phyloP scores from a whole-genome alignment of 2,888 invertebrate species.

The Morinoia aosen region DNA sequence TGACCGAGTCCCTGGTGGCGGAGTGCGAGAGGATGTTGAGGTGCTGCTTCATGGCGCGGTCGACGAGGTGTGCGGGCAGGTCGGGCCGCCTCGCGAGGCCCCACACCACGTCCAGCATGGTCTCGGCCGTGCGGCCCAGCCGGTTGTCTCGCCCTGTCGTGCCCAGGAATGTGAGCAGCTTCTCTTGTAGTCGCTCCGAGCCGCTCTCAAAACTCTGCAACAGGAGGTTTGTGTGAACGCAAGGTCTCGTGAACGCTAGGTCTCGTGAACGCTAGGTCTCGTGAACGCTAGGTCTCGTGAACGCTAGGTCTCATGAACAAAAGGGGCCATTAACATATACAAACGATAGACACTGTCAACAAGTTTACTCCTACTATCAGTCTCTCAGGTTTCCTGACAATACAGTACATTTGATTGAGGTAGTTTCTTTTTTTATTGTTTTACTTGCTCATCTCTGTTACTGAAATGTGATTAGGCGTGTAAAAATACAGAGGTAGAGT shows the following conservation, averaged over 20 bases:
- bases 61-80: conserved; percentile 72
- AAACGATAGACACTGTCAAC: too few species aligned
- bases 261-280: neutral
- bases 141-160: conserved; percentile 73
- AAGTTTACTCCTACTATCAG: too few species aligned
- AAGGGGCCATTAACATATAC: too few species aligned
- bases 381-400: too few species aligned
- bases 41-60: conserved; percentile 73
- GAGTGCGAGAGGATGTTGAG: conserved; percentile 73
- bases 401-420: too few species aligned
- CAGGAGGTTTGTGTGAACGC: too few species aligned
- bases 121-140: conserved; percentile 71
- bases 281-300: neutral
- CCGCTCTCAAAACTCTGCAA: conserved; percentile 65
- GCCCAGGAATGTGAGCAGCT: conserved; percentile 73
- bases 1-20: conserved; percentile 72
- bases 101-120: conserved; percentile 74
- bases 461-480: neutral
- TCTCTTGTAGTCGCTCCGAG: conserved; percentile 72
- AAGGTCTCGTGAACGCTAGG: neutral
- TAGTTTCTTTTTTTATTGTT: too few species aligned
- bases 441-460: conserved; percentile 54
- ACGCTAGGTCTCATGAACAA: too few species aligned
- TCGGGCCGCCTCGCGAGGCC: conserved; percentile 72
- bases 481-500: neutral